Percentiles rank a stretch among this genome's conserved stretches.
These are phyloP conservation scores for Chelonia mydas DNA, from an alignment of 2,797 vertebrate species.

Conservation along the genomic window DNA sequence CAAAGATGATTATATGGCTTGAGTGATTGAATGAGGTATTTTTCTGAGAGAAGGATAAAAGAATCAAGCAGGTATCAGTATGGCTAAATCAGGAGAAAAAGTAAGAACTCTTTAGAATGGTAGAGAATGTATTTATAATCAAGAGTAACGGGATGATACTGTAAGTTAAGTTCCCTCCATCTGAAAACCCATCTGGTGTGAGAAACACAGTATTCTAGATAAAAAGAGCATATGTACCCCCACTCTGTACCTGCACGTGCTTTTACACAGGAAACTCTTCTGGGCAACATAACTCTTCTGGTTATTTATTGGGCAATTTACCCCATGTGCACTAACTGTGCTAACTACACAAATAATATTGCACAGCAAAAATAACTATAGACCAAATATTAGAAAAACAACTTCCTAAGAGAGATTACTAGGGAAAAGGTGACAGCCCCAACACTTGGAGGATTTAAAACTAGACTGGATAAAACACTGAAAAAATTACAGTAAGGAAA, in stretches of 20 bases:
- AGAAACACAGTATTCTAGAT: neutral
- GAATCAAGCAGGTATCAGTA: neutral
- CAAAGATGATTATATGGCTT: neutral
- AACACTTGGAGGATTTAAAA: neutral
- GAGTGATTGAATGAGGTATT: neutral
- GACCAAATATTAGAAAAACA: neutral
- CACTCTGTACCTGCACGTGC: neutral
- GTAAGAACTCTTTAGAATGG: too few species aligned
- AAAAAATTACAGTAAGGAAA: neutral
- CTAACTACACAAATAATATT: neutral
- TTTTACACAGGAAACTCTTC: neutral
- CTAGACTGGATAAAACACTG: rapidly evolving
- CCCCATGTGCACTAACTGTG: neutral
- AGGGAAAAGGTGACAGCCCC: neutral
- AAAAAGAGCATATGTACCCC: neutral
- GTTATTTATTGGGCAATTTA: neutral
- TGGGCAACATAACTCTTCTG: neutral
- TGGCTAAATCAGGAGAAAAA: neutral
- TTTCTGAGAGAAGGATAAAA: rapidly evolving
- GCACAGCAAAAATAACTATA: neutral
- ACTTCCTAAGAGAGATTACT: neutral
- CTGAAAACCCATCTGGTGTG: neutral
- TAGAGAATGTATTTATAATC: neutral
- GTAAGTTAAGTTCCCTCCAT: neutral
- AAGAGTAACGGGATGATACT: neutral